Base-by-base conservation (phyloP, 1,140 invertebrate genomes). In the Hypothenemus hampei region DNA sequence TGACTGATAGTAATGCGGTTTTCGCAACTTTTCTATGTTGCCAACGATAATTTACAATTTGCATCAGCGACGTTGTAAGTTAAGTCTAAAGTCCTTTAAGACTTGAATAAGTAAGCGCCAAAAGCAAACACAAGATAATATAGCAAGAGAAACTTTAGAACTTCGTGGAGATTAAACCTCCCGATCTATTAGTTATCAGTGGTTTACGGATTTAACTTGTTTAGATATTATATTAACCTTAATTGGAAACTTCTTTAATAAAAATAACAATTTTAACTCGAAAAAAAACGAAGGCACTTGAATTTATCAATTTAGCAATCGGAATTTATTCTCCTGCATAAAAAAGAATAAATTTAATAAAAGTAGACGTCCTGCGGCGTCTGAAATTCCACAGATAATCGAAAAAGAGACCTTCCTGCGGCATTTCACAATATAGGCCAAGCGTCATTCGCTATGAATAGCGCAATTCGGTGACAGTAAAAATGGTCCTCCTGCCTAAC, bases 301-400 rank as follows among this genome's bases (percentile, higher is more conserved):
- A n/a, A n/a, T n/a, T n/a, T n/a, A n/a, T n/a, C n/a, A n/a, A n/a
- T n/a, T n/a, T n/a, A n/a, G n/a, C n/a, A n/a, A n/a, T n/a, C n/a
- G n/a, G n/a, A n/a, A n/a, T n/a, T n/a, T n/a, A 31, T 31, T 31
- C 35, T 16, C 35, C n/a, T 19, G 35, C 45, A 47, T 47, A 47
- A 47, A 47, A 47, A 47, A 47, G 45, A 47, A 47, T 47, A 47
- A 47, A 47, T 47, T 47, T 47, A 47, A 47, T 47, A 47, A 47
- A 47, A 33, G 16, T 24, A 35, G 45, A 47, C 45, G 21, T 47
- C 45, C 45, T 47, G 29, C 45, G 11, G 45, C 26, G 45, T 33
- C 26, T 47, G 29, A 47, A 47, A 47, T 47, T 47, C 45, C 45
- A 19, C 45, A 47, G 45, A 47, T 47, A 47, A 47, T 47, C 45